Base-by-base conservation (phyloP, 2,797 vertebrate species). In the Ptychadena robeensis region DNA sequence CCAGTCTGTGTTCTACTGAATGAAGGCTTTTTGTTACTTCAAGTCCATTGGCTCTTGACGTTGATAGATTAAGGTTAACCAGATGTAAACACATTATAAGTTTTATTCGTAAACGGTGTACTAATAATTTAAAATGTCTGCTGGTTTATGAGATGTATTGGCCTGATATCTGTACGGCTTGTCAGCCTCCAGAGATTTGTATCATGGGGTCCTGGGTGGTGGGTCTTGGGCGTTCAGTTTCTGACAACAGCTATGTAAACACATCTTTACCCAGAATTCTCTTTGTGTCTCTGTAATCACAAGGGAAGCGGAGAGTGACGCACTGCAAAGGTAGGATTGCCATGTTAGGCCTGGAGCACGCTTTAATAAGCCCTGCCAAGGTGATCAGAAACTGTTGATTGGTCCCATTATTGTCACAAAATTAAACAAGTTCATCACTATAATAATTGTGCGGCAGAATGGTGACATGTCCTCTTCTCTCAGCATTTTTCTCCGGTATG, bases 271-370 rank as follows among this genome's bases (percentile, higher is more conserved):
- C 91, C 91, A 94, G 93, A 94, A 90, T 96, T 98, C 94, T 96
- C 93, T 98, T 94, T 96, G 91, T 98, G 92, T 96, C 94, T 98
- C 94, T 97, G 94, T 97, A 96, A 97, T 92, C 94, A 91, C 94
- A 96, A 98, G 98, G 97, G 93, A 98, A 95, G 92, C 96, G 97
- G 87, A 97, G 96, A 86, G 97, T 99, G 97, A 99, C 95, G 28
- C 96, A 98, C 95, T 98, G 97, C 95, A 97, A 98, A 99, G 98
- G 98, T 99, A 98, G 96, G 97, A 91, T 75, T 94, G 88, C 85
- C 68, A 87, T 87, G 87, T 86, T 86, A 88, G 87, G 86, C 90
- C 90, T 88, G 18, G 27, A 90, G 92, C 92, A 94, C 95, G 95
- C 93, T 95, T 93, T 91, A 93, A 86, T 91, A 93, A 89, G 85